Conservation (phyloP, 1,140 invertebrate genomes). For the Forficula auricularia region DNA sequence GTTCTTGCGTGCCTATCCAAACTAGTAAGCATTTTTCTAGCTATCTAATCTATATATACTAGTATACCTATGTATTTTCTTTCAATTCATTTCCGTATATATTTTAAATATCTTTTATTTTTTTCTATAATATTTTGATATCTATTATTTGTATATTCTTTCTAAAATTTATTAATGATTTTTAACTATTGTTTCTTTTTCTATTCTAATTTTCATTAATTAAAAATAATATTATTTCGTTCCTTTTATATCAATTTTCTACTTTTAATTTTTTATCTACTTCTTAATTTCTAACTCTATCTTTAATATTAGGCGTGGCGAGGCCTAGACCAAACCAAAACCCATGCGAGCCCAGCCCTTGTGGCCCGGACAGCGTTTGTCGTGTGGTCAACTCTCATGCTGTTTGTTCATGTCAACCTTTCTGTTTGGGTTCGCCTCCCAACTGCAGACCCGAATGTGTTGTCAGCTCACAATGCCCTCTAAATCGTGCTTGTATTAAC, state of each 20-base stretch:
- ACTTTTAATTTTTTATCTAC: background rate
- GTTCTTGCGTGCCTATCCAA: constrained; percentile 16
- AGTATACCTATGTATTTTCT: background rate
- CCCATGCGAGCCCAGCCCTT: constrained; percentile 27
- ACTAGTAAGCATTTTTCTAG: constrained; percentile 17
- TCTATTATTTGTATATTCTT: constrained; percentile 3
- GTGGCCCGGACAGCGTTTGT: constrained; percentile 26
- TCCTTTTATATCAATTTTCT: background rate
- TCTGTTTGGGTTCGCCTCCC: constrained; percentile 21
- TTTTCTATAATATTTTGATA: constrained; percentile 8
- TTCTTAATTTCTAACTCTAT: too few relatives aligned
- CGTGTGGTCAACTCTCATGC: constrained; percentile 10
- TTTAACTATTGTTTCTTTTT: too few relatives aligned
- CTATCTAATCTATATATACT: background rate
- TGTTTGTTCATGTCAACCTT: constrained; percentile 22
- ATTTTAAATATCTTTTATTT: constrained; percentile 6
- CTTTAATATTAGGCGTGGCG: too few relatives aligned
- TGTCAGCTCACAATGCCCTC: constrained; percentile 23
- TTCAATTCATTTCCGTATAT: constrained; percentile 14
- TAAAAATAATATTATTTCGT: background rate
- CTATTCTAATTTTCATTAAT: too few relatives aligned
- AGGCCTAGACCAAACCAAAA: constrained; percentile 19
- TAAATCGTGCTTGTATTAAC: constrained; percentile 20
- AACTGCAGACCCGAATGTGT: constrained; percentile 16
- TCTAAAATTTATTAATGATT: constrained; percentile 7